A percentile compares a stretch with the other conserved stretches of the same genome.
Evolutionary conservation across 2,888 invertebrate genomes (phyloP).

Genomic region (Noctua pronuba): DNA sequence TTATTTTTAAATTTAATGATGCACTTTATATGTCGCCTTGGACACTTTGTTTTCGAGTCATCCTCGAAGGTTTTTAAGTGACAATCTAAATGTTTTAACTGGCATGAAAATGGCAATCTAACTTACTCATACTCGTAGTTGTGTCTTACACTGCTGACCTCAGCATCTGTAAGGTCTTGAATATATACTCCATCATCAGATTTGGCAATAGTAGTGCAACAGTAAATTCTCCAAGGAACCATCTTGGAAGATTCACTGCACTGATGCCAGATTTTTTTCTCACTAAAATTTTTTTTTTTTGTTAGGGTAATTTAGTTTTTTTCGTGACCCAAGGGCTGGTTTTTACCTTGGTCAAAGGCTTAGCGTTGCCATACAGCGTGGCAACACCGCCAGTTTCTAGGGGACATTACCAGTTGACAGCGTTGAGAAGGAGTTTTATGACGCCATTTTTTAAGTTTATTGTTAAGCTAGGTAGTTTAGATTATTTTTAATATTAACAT

Average conservation of each 20-base stretch:
- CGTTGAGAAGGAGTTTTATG: no score
- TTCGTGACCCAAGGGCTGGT: no score
- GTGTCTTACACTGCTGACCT: not conserved
- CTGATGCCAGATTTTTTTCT: not conserved
- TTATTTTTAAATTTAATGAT: slow-evolving; percentile 60
- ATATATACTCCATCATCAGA: not conserved
- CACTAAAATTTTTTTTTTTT: no score
- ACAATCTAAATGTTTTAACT: not conserved
- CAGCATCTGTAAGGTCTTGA: not conserved
- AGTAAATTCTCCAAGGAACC: not conserved
- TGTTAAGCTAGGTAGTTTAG: no score
- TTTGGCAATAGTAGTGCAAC: not conserved
- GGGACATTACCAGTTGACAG: no score
- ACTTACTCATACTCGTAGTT: not conserved
- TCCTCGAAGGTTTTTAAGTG: slow-evolving; percentile 9
- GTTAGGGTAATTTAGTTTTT: no score
- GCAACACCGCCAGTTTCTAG: no score
- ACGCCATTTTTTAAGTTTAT: no score
- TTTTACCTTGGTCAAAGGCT: no score
- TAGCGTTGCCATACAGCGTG: no score
- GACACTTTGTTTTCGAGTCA: slow-evolving; percentile 43
- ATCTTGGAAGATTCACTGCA: not conserved
- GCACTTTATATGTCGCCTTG: slow-evolving; percentile 43
- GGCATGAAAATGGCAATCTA: not conserved
- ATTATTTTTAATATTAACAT: not conserved